Evolutionary conservation across 2,113 vertebrate genomes (phyloP), one percentile per base, ranked within the genome.

Genomic region (Ailurus styani): DNA sequence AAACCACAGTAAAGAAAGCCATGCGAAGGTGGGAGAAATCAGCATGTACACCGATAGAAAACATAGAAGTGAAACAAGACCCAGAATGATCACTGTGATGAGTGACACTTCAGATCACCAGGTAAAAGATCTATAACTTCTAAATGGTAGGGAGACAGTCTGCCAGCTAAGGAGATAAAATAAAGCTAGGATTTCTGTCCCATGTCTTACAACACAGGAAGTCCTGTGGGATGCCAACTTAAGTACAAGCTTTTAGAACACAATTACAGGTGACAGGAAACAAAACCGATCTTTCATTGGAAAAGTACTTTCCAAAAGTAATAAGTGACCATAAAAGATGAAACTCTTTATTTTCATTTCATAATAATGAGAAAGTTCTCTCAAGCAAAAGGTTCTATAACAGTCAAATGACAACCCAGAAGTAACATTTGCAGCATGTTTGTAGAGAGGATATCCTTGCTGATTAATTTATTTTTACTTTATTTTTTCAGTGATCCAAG

Each of bases 41-140:
- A 21, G 27, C 42, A 0, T 0, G 8, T 6, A 27, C 29, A 62
- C 18, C 42, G 42, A 45, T 45, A 52, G 12, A 29, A 62, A 75
- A 66, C 21, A 11, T n/a, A 1, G 0, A 8, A 10, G 12, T 4
- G 29, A 83, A 70, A 52, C 31, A 18, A 55, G 78, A 47, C 70
- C 10, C 60, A 20, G 14, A n/a, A 42, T 4, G 20, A 13, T 8
- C 0, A 13, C 14, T 0, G 4, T 2, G 31, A 20, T 9, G 82
- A 31, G 68, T 8, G 15, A 10, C n/a, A 4, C 23, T 47, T 55
- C 82, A 62, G 45, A 11, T 27, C 75, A 72, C 60, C 34, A 17
- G 31, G 52, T 4, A 5, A 81, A 78, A 75, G 10, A 52, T 18
- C 27, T 37, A 2, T 34, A 18, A 60, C 1, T 85, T 73, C 40